A percentile compares a stretch with the other conserved stretches of the same genome.
phyloP scores from a whole-genome alignment of 92 coral and sea anemone species.

The Zoanthus sansibaricus region DNA sequence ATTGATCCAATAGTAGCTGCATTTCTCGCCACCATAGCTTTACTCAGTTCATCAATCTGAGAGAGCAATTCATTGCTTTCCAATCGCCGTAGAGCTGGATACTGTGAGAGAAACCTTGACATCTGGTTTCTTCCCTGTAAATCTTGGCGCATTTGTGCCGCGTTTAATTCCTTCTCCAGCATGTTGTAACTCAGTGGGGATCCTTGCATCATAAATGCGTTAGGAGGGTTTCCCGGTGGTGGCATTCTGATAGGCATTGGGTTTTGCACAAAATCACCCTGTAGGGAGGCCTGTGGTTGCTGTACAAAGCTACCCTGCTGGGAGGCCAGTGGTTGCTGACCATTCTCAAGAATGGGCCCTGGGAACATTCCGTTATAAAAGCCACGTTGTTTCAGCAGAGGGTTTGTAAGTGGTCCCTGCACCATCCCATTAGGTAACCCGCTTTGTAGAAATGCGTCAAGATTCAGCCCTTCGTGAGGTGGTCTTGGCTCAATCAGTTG shows the following conservation, averaged over 20 bases:
- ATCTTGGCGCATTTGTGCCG: constrained; percentile 28
- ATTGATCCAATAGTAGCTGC: constrained; percentile 6
- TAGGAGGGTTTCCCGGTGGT: not conserved
- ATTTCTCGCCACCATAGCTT: constrained; percentile 21
- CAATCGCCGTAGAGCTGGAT: constrained; percentile 6
- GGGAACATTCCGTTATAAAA: not conserved
- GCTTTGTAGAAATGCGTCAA: not conserved
- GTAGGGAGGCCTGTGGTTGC: not conserved
- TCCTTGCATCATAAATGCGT: constrained; percentile 3
- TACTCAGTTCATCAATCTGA: constrained; percentile 24
- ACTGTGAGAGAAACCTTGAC: constrained; percentile 5
- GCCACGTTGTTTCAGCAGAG: not conserved
- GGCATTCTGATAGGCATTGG: not conserved
- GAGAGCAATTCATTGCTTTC: constrained; percentile 9
- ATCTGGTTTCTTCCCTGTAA: constrained; percentile 8
- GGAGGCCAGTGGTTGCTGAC: not conserved
- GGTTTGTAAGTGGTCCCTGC: not conserved
- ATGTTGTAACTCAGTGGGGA: constrained; percentile 14
- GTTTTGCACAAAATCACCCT: not conserved
- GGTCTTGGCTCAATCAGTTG: constrained; percentile 4
- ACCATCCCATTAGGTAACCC: not conserved
- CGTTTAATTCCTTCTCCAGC: constrained; percentile 20
- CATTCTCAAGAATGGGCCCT: not conserved
- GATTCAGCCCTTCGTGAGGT: not conserved
- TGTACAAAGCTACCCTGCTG: not conserved